Base-by-base conservation (phyloP, 2,797 vertebrate species). In the Atherinosoma microstoma region DNA sequence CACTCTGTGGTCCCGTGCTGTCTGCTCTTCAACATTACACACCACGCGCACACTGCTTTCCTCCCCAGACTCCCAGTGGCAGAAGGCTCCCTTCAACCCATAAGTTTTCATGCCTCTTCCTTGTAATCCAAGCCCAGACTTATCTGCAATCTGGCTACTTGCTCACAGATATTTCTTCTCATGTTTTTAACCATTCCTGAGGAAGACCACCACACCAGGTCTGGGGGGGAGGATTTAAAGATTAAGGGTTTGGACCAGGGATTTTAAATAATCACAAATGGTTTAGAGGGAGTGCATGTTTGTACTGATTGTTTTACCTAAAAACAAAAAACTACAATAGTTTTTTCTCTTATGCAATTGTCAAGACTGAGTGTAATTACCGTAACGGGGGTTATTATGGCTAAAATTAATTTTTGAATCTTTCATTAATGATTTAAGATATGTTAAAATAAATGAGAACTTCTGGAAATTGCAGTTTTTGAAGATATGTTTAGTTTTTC, bases 51-150 rank as follows among this genome's bases (percentile, higher is more conserved):
- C 27, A 69, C 13, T 4, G 30, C 51, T 29, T 47, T 76, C 62
- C 16, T 77, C 76, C 75, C 10, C 70, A 76, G 49, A 82, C 68
- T 84, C 83, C 42, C 66, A 67, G 63, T 76, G 70, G 79, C 87
- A 89, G 88, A 88, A 85, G 88, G 87, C 75, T 83, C 75, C 74
- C 67, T 64, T 82, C 64, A 81, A 57, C 65, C 67, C 64, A 82
- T 85, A 57, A 75, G 57, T 78, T 81, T 62, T 53, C 2, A 12
- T 76, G 75, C 70, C 78, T 84, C 70, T 67, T 45, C 36, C 36
- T 75, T 66, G 58, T 90, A 90, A 91, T 92, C 90, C 90, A 83
- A 62, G 75, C 64, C 78, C 78, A 90, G 87, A 84, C 84, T 80
- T 73, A 24, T 57, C 60, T 58, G 32, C 86, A 89, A 78, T 86